Conservation (phyloP, 1,140 invertebrate species). For the Leptinotarsa undecemlineata region DNA sequence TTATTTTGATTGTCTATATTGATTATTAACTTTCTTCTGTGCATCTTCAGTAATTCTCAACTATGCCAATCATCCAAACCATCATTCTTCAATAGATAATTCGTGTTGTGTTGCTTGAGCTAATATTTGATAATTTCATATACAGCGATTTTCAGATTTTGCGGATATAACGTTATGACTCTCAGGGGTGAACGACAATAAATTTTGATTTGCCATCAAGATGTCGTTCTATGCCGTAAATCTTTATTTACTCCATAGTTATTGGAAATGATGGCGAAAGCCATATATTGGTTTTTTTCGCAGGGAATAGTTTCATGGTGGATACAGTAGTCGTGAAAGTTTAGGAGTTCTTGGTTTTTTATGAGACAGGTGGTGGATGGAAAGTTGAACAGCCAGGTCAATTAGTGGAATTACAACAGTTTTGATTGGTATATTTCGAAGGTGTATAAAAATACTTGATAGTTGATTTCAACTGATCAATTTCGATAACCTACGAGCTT, state of each 20-base stretch:
- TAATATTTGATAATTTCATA: neutral
- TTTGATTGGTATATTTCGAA: too few relatives aligned
- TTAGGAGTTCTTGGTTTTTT: too few relatives aligned
- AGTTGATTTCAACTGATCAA: too few relatives aligned
- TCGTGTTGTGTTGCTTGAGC: neutral
- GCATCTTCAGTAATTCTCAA: too few relatives aligned
- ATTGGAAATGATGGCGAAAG: constrained; percentile 3
- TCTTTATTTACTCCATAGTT: constrained; percentile 5
- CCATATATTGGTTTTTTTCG: neutral
- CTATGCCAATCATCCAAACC: neutral
- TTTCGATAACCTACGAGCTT: too few relatives aligned
- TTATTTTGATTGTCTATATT: too few relatives aligned
- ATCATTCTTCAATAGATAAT: neutral
- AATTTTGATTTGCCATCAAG: constrained; percentile 6
- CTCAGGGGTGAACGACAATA: neutral
- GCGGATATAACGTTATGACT: neutral
- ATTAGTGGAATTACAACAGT: too few relatives aligned
- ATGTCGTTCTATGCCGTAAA: neutral
- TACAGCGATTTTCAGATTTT: neutral
- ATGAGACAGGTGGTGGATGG: too few relatives aligned
- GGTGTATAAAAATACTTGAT: too few relatives aligned
- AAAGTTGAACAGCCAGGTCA: too few relatives aligned
- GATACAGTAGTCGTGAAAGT: too few relatives aligned
- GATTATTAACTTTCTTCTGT: too few relatives aligned
- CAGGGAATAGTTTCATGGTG: neutral